Conservation (phyloP, 1,140 invertebrate genomes). For the Idris sp. region DNA sequence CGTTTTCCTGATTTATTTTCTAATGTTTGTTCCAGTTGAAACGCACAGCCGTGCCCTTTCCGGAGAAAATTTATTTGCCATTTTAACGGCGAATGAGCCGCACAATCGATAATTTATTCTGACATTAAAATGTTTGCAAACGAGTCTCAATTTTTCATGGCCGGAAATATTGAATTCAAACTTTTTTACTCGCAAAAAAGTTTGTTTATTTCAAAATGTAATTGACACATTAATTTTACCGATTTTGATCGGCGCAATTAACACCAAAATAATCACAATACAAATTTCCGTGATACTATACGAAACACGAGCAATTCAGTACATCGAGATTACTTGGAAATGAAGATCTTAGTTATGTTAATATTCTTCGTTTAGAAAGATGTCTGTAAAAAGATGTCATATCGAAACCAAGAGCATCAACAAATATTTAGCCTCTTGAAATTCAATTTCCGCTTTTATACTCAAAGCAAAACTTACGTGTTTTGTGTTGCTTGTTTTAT, state of each 20-base stretch:
- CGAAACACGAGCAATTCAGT: slow-evolving; percentile 23
- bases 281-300: slow-evolving; percentile 25
- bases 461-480: slow-evolving; percentile 14
- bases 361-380: slow-evolving; percentile 22
- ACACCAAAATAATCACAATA: slow-evolving; percentile 8
- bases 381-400: slow-evolving; percentile 26
- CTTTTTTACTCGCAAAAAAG: too few relatives aligned
- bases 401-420: slow-evolving; percentile 7
- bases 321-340: slow-evolving; percentile 40
- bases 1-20: slow-evolving; percentile 13
- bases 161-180: slow-evolving; percentile 14
- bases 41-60: slow-evolving; percentile 12
- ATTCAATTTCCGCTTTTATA: slow-evolving; percentile 30
- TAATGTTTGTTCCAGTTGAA: slow-evolving; percentile 22
- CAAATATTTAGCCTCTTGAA: slow-evolving; percentile 29
- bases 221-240: slow-evolving; percentile 3
- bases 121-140: slow-evolving; percentile 12
- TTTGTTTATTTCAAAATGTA: too few relatives aligned
- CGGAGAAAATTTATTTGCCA: slow-evolving; percentile 9
- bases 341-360: slow-evolving; percentile 24
- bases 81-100: slow-evolving; percentile 18
- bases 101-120: slow-evolving; percentile 16
- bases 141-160: background rate
- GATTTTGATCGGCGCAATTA: slow-evolving; percentile 8
- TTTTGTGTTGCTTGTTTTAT: too few relatives aligned